Percentiles rank a stretch among this genome's conserved stretches.
phyloP scores from a whole-genome alignment of 2,113 vertebrate genomes.

The Silurus glanis region DNA sequence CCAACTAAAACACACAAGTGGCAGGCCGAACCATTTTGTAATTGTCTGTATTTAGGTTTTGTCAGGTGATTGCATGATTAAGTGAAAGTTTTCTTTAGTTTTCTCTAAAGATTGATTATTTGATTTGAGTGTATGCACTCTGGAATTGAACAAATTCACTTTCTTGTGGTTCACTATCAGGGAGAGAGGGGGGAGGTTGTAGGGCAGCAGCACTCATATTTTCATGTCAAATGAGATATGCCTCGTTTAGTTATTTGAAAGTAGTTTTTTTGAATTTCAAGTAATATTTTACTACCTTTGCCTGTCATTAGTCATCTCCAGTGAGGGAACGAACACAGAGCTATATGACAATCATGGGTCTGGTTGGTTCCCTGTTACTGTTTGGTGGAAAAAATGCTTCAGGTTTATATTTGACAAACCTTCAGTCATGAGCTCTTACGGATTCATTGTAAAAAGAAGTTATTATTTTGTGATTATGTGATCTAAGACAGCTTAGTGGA shows the following conservation, averaged over 20 bases:
- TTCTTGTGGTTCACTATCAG: background rate
- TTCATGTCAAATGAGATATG: constrained; percentile 16
- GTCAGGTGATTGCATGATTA: background rate
- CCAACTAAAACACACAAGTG: background rate
- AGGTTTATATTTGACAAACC: background rate
- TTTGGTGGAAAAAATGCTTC: background rate
- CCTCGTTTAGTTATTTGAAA: constrained; percentile 3
- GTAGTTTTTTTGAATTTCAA: constrained; percentile 4
- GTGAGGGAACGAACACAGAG: background rate
- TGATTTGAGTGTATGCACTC: too few species aligned
- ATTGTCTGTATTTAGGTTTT: background rate
- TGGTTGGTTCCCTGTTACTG: background rate
- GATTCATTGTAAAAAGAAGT: background rate
- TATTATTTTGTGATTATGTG: background rate
- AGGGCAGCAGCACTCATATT: background rate
- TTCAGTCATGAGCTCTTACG: background rate
- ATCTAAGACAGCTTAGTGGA: background rate
- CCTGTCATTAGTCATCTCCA: background rate
- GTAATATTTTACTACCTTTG: background rate
- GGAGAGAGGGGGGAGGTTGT: background rate
- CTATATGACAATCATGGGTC: background rate
- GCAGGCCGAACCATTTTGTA: background rate
- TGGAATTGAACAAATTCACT: background rate
- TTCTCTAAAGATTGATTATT: background rate
- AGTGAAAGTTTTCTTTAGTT: background rate